These are phyloP conservation scores for Ridgeia piscesae DNA, from an alignment of 1,140 invertebrate genomes.

Conservation along the genomic window DNA sequence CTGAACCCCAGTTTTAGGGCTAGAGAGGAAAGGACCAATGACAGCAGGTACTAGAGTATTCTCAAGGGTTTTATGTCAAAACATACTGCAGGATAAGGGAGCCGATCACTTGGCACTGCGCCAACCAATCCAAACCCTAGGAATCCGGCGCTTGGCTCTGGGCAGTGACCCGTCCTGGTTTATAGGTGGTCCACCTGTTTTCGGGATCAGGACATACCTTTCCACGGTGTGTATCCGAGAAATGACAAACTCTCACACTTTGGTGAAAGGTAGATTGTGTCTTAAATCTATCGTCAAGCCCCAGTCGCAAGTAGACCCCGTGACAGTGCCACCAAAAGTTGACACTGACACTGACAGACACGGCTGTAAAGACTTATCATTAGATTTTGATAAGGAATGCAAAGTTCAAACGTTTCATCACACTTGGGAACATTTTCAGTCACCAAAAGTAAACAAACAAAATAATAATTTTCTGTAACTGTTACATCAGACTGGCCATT, in stretches of 20 bases:
- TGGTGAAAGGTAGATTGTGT: neutral
- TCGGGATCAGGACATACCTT: neutral
- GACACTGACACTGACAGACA: neutral
- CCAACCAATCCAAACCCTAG: neutral
- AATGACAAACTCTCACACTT: neutral
- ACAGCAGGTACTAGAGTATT: no score
- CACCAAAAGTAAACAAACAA: neutral
- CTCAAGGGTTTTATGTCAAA: neutral
- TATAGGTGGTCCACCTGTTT: conserved; percentile 4
- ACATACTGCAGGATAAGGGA: neutral
- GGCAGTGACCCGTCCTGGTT: neutral
- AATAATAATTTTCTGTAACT: neutral
- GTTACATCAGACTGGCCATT: neutral
- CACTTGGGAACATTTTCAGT: neutral
- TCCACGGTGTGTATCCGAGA: neutral
- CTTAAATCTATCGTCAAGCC: neutral
- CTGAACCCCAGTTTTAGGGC: no score
- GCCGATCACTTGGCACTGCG: neutral
- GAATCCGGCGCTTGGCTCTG: neutral
- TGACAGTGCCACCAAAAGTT: neutral
- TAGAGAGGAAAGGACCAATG: no score
- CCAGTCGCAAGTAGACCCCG: neutral
- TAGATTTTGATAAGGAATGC: neutral
- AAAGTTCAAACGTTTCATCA: neutral
- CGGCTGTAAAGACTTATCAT: neutral